A percentile compares a stretch with the other conserved stretches of the same genome.
phyloP scores from a whole-genome alignment of 2,797 vertebrate species.

The Hemitrygon akajei region DNA sequence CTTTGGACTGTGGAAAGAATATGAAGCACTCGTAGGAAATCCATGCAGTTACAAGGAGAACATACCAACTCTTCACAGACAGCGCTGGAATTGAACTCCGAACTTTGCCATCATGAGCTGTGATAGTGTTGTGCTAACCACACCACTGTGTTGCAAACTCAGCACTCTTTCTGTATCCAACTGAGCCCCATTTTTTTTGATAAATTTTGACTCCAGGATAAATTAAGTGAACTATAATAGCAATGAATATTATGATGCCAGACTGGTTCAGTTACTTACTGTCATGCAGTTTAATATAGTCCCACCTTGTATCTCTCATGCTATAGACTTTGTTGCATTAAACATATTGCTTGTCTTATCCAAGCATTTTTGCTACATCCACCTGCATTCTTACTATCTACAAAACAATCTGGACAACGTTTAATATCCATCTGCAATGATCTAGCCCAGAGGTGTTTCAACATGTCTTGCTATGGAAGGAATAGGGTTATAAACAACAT shows the following conservation, averaged over 20 bases:
- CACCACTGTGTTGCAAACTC: no score
- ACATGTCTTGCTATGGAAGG: background rate
- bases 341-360: background rate
- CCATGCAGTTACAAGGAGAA: no score
- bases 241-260: background rate
- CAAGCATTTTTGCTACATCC: background rate
- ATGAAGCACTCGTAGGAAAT: no score
- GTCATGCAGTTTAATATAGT: background rate
- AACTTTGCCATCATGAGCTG: no score
- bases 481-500: background rate
- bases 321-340: background rate
- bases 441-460: background rate
- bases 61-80: no score
- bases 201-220: background rate
- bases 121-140: no score
- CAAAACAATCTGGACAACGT: no score
- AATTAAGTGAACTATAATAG: background rate
- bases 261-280: background rate
- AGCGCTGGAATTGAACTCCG: no score
- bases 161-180: no score
- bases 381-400: no score
- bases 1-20: no score
- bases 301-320: background rate
- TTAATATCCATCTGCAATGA: background rate
- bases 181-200: background rate